These are phyloP conservation scores for human (Homo sapiens) DNA, from an alignment of 2,113 vertebrate genomes.

Conservation along the genomic window GRCh38 chrX:106808501-106809000, in stretches of 20 bases:
- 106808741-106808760: conserved; percentile 2
- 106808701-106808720: conserved; percentile 36
- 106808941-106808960: background rate
- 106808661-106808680: conserved; percentile 24
- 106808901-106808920: background rate
- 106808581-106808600: conserved; percentile 33
- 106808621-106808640: conserved; percentile 40
- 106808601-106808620: conserved; percentile 1
- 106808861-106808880: conserved; percentile 37
- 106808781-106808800: conserved; percentile 43
- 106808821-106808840: background rate
- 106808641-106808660: conserved; percentile 38
- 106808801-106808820: background rate
- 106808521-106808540: conserved; percentile 9
- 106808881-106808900: background rate
- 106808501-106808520: background rate
- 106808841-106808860: conserved; percentile 20
- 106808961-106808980: background rate
- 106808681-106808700: background rate
- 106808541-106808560: conserved; percentile 21
- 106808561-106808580: background rate
- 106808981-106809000: background rate
- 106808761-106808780: conserved; percentile 48
- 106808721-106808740: background rate
- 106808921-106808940: background rate